Conservation (phyloP, 2,113 vertebrate species). For the Centropus unirufus region DNA sequence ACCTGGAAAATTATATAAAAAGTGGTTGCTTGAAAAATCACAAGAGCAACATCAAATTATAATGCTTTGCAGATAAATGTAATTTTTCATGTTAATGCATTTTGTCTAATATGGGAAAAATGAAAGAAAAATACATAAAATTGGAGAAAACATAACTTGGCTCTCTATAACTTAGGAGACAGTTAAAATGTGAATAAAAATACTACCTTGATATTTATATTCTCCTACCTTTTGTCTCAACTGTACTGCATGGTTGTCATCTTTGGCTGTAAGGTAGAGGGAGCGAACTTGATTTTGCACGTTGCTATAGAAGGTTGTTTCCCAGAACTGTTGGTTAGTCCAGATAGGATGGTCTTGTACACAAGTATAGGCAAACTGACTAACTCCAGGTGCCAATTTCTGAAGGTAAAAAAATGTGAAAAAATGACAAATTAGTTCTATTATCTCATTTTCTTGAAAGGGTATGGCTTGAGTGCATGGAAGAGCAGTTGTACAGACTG, state of each 20-base stretch:
- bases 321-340: constrained; percentile 98
- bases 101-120: neutral
- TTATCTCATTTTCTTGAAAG: neutral
- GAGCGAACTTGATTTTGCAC: constrained; percentile 94
- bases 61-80: neutral
- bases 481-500: neutral
- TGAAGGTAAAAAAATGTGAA: constrained; percentile 58
- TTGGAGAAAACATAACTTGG: neutral
- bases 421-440: neutral
- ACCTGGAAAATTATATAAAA: neutral
- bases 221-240: constrained; percentile 83
- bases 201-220: neutral
- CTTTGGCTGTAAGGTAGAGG: constrained; percentile 87
- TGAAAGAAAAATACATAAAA: neutral
- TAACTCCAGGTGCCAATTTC: constrained; percentile 93
- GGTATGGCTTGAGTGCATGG: neutral
- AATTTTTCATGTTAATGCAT: neutral
- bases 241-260: constrained; percentile 75
- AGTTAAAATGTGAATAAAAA: neutral
- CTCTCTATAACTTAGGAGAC: neutral
- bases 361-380: constrained; percentile 97
- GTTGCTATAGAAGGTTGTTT: constrained; percentile 95
- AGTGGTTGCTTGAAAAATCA: neutral
- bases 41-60: neutral
- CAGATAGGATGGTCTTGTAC: constrained; percentile 97